Conservation (phyloP, 2,113 vertebrate species). For the Fulmarus glacialis region DNA sequence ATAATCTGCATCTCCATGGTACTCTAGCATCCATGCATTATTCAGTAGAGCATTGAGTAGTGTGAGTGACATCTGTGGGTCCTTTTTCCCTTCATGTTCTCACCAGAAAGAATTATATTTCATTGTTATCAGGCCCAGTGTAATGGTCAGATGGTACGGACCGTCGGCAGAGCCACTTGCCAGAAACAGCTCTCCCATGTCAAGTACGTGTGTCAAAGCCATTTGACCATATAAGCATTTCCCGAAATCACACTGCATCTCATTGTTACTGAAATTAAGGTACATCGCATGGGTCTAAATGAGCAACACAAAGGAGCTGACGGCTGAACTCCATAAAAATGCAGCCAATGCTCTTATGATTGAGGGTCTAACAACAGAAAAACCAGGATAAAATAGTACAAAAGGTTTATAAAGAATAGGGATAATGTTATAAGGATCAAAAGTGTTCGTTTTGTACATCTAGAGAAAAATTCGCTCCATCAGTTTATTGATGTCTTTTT, state of each 20-base stretch:
- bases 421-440: background rate
- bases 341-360: background rate
- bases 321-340: background rate
- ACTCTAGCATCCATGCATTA: background rate
- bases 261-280: background rate
- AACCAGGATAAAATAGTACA: background rate
- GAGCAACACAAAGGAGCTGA: background rate
- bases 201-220: background rate
- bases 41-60: background rate
- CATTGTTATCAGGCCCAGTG: background rate
- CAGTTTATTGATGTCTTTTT: background rate
- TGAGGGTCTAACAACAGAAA: background rate
- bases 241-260: background rate
- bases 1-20: background rate
- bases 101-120: slow-evolving; percentile 11
- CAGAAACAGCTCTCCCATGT: background rate
- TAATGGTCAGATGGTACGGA: background rate
- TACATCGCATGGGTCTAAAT: background rate
- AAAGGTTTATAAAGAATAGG: background rate
- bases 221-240: background rate
- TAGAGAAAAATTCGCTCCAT: background rate
- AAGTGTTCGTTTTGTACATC: background rate
- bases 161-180: background rate
- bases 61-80: background rate
- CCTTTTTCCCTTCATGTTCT: background rate